Conservation (phyloP, 2,797 vertebrate species). For the Myiotriccus ornatus region DNA sequence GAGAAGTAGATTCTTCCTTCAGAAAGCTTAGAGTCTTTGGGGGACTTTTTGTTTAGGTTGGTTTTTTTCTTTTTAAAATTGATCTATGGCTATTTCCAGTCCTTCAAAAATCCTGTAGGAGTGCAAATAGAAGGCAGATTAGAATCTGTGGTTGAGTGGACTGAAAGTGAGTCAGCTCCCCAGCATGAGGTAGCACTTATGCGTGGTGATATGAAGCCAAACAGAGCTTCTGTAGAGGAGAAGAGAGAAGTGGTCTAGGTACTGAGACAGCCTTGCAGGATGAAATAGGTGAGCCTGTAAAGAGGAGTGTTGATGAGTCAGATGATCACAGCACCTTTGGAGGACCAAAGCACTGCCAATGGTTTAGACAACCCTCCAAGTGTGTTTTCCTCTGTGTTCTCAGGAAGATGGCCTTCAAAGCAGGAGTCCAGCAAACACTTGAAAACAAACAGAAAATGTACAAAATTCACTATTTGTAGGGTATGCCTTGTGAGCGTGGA, state of each 20-base stretch:
- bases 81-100: background rate
- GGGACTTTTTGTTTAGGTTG: background rate
- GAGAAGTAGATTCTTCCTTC: background rate
- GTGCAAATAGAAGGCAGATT: background rate
- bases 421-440: background rate
- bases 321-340: background rate
- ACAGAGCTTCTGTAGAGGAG: background rate
- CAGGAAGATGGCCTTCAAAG: background rate
- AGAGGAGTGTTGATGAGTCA: background rate
- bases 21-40: background rate
- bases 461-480: background rate
- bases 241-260: background rate
- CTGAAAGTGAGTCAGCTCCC: background rate
- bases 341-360: background rate
- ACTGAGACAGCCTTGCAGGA: background rate
- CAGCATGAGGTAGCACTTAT: fast-evolving
- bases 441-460: background rate
- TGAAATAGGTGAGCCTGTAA: background rate
- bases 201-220: background rate
- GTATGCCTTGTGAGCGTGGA: background rate
- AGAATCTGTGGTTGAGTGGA: background rate
- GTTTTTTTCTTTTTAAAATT: background rate
- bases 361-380: background rate
- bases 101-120: background rate
- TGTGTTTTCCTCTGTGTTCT: background rate